Percentiles rank a stretch among this genome's conserved stretches.
Conservation (phyloP, 2,888 invertebrate genomes). For the Acanthosoma haemorrhoidale region DNA sequence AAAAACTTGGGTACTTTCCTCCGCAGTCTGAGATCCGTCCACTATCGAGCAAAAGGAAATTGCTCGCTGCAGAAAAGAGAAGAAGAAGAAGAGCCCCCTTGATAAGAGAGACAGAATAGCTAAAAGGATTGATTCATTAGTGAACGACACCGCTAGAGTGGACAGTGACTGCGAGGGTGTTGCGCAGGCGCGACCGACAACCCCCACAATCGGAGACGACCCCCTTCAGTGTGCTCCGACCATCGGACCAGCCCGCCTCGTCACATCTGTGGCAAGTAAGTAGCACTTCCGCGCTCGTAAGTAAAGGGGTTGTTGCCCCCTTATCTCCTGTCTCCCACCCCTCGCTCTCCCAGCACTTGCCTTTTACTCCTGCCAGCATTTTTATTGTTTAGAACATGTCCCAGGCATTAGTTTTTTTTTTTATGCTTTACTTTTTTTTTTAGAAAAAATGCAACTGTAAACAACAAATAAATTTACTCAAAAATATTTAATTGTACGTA, state of each 20-base stretch:
- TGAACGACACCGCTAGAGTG: not conserved
- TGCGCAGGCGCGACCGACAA: constrained; percentile 5
- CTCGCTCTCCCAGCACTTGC: not conserved
- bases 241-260: not conserved
- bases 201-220: not conserved
- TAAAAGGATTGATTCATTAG: constrained; percentile 14
- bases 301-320: not conserved
- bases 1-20: too few species aligned
- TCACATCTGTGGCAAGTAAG: not conserved
- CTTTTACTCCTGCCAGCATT: not conserved
- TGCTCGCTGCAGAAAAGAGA: too few species aligned
- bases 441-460: too few species aligned
- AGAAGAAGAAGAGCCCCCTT: too few species aligned
- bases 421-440: too few species aligned
- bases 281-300: not conserved
- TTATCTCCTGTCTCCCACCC: not conserved
- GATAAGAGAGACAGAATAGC: not conserved
- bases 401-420: too few species aligned
- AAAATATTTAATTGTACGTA: too few species aligned
- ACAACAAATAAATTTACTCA: too few species aligned
- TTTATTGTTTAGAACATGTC: too few species aligned
- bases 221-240: not conserved
- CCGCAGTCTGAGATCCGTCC: too few species aligned
- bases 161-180: too few species aligned
- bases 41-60: too few species aligned